These are phyloP conservation scores for Lithobates sylvaticus DNA, from an alignment of 2,797 vertebrate genomes.

Conservation along the genomic window DNA sequence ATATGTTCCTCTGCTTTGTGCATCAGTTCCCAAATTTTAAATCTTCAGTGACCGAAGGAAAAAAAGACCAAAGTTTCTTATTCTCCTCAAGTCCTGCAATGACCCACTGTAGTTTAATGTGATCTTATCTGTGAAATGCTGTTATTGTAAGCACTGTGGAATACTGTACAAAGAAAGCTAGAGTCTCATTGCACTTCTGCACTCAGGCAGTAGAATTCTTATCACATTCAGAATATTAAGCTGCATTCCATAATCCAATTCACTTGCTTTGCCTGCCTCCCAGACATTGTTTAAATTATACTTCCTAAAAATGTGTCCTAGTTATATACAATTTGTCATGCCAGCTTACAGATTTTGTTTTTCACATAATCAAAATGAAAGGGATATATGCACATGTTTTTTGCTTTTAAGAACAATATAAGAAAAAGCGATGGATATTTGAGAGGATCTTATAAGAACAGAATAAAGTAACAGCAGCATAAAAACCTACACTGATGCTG, in stretches of 20 bases:
- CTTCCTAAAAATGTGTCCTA: constrained; percentile 42
- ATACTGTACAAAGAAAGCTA: constrained; percentile 21
- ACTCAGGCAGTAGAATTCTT: constrained; percentile 24
- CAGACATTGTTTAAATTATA: constrained; percentile 52
- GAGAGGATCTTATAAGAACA: background rate
- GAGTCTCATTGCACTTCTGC: constrained; percentile 9
- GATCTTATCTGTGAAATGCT: constrained; percentile 53
- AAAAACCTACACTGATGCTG: background rate
- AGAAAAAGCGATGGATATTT: background rate
- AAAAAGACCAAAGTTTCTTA: constrained; percentile 12
- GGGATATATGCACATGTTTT: background rate
- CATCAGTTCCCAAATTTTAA: background rate
- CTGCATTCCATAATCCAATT: constrained; percentile 53
- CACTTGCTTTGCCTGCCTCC: constrained; percentile 47
- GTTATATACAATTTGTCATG: constrained; percentile 41
- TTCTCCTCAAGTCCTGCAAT: constrained; percentile 14
- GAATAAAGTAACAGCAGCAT: background rate
- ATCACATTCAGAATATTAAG: constrained; percentile 34
- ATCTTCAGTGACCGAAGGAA: constrained; percentile 13
- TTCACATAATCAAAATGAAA: constrained; percentile 33
- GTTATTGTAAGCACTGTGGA: constrained; percentile 21
- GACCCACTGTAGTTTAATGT: constrained; percentile 27
- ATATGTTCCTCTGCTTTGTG: background rate
- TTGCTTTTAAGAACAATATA: too few species aligned
- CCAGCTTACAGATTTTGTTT: constrained; percentile 15